Conservation (phyloP, 2,113 vertebrate species). For the Poeciliopsis occidentalis region DNA sequence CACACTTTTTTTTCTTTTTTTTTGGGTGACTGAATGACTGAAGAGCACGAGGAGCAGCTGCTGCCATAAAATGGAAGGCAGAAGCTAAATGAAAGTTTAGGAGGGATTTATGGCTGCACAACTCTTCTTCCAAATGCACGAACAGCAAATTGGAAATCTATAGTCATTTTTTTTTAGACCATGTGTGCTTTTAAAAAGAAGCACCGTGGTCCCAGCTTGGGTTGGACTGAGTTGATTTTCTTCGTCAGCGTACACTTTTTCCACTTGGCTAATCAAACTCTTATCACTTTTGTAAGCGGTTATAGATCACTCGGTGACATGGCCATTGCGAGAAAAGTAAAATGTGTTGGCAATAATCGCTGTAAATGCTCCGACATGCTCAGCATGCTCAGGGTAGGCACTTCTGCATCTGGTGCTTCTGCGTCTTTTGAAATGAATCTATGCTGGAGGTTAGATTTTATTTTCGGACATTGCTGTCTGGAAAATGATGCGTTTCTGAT, state of each 20-base stretch:
- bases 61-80: conserved; percentile 50
- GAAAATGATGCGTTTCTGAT: background rate
- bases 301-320: conserved; percentile 31
- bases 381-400: conserved; percentile 4
- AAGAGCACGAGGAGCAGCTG: conserved; percentile 53
- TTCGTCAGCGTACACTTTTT: conserved; percentile 25
- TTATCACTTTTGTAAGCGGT: conserved; percentile 25
- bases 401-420: background rate
- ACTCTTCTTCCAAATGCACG: conserved; percentile 37
- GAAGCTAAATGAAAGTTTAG: conserved; percentile 33
- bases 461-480: background rate
- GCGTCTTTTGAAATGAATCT: background rate
- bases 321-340: conserved; percentile 16
- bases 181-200: background rate
- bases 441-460: background rate
- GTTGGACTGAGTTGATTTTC: conserved; percentile 17
- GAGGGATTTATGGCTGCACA: conserved; percentile 45
- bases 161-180: conserved; percentile 5
- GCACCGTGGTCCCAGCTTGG: background rate
- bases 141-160: conserved; percentile 43
- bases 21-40: conserved; percentile 59
- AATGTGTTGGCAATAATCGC: conserved; percentile 6
- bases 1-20: conserved; percentile 48
- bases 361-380: conserved; percentile 5
- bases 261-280: conserved; percentile 20